phyloP scores from a whole-genome alignment of 2,797 vertebrate genomes.

The Eulemur rubriventer region DNA sequence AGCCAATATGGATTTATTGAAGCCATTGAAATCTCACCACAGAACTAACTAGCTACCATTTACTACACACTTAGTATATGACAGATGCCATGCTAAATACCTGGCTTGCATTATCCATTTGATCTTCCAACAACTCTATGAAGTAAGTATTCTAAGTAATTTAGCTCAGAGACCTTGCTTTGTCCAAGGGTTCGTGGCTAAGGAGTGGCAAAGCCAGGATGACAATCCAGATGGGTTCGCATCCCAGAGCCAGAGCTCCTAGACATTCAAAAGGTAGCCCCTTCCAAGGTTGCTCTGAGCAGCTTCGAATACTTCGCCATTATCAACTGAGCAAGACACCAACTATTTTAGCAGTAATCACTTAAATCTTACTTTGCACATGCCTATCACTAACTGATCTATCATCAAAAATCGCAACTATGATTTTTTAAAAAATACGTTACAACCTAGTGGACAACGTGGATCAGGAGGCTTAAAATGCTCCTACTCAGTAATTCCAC shows the following conservation, averaged over 20 bases:
- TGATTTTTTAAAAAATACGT: not conserved
- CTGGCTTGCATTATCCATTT: not conserved
- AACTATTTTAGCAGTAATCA: not conserved
- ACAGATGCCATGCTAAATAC: not conserved
- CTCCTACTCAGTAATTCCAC: not conserved
- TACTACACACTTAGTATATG: not conserved
- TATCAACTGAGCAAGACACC: not conserved
- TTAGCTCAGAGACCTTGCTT: not conserved
- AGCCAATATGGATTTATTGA: not conserved
- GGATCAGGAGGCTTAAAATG: not conserved
- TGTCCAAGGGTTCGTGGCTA: not conserved
- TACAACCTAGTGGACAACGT: constrained; percentile 2
- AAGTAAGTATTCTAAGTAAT: not conserved
- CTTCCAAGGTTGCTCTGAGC: not conserved
- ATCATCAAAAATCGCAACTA: not conserved
- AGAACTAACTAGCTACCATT: not conserved
- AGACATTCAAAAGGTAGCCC: not conserved
- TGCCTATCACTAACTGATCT: not conserved
- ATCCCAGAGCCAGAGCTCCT: not conserved
- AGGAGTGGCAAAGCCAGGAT: not conserved
- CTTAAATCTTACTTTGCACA: not conserved
- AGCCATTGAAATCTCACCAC: not conserved
- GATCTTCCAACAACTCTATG: not conserved
- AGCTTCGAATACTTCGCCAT: not conserved
- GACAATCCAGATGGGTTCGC: not conserved